Base-by-base conservation (phyloP, 2,888 invertebrate species). In the Coenonympha arcania region DNA sequence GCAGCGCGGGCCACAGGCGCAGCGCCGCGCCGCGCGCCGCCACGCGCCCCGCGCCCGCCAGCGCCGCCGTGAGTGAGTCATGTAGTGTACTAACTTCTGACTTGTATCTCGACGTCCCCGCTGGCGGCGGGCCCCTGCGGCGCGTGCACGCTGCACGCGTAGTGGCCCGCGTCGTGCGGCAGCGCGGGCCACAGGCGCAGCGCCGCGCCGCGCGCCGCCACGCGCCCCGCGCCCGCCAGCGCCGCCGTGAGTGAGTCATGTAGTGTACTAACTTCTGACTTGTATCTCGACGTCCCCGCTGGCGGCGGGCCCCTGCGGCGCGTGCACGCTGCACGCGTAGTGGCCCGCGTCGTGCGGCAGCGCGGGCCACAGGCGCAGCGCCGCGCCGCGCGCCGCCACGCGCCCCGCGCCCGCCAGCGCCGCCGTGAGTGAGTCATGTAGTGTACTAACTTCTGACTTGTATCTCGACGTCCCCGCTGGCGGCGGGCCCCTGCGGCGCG, bases 291-390 rank as follows among this genome's bases (percentile, higher is more conserved):
- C 87, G 65, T 92, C 92, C 8, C 90, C 80, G 48, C 90, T 87
- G 36, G 92, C 92, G 39, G 90, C 88, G 62, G 92, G 90, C 0
- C 91, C 92, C n/a, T 88, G 88, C 39, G 91, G 88, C 62, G 92
- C 91, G 43, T 88, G 81, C n/a, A 91, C 94, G 45, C 89, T 88
- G 80, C 95, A 95, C 11, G 91, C 90, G 80, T 94, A 95, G 62
- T 87, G 88, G 34, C 94, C 94, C 43, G 91, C 91, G 82, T 95
- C 94, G 54, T 89, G 80, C 36, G 76, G 44, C 59, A 66, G 68
- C 59, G 77, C 80, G 1, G 83, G 81, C 65, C 64, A 51, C 62
- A 83, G 69, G 3, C 68, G 72, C 65, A 82, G 69, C 61, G 59
- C 73, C 13, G 68, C 74, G 20, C 72, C 77, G 20, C 74, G 72